phyloP scores from a whole-genome alignment of 2,888 invertebrate genomes.

The Limenitis camilla region DNA sequence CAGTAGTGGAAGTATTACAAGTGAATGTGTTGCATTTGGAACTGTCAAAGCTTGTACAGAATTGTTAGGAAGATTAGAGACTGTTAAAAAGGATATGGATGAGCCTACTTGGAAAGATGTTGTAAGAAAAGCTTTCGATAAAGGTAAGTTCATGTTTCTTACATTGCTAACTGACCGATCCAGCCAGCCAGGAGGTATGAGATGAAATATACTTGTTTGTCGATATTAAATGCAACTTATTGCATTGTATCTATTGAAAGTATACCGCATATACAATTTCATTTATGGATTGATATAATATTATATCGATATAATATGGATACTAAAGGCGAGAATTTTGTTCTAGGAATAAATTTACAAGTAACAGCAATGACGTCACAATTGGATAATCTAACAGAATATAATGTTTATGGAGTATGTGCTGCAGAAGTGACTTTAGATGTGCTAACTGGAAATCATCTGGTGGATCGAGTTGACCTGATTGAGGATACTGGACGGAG shows the following conservation, averaged over 20 bases:
- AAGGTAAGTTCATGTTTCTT: slow-evolving; percentile 43
- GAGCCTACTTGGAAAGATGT: slow-evolving; percentile 70
- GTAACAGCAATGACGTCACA: slow-evolving; percentile 63
- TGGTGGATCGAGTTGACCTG: slow-evolving; percentile 75
- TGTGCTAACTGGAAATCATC: slow-evolving; percentile 79
- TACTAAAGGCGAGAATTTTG: background rate
- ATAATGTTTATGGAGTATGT: slow-evolving; percentile 76
- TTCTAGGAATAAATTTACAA: slow-evolving; percentile 68
- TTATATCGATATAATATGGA: background rate
- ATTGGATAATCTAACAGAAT: slow-evolving; percentile 46
- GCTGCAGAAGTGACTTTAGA: slow-evolving; percentile 81
- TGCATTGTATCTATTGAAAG: too few species aligned
- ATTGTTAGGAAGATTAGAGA: slow-evolving; percentile 58
- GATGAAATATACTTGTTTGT: background rate
- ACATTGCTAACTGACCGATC: background rate
- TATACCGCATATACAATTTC: too few species aligned
- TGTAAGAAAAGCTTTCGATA: slow-evolving; percentile 60
- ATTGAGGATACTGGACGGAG: slow-evolving; percentile 80
- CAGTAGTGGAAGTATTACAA: slow-evolving; percentile 82
- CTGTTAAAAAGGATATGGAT: slow-evolving; percentile 47
- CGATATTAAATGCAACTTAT: too few species aligned
- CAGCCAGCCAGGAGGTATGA: background rate
- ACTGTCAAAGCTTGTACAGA: slow-evolving; percentile 69
- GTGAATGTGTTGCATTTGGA: slow-evolving; percentile 79
- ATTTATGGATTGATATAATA: too few species aligned